Evolutionary conservation across 2,113 vertebrate genomes (phyloP).

Genomic region (western clawed frog (Xenopus tropicalis)): UCB_Xtro_10.0 CM004447.2:111938001-111938500

Average conservation of each 20-base stretch:
- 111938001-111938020: no score
- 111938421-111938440: no score
- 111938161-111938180: constrained; percentile 94
- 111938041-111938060: constrained; percentile 62
- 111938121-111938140: constrained; percentile 99
- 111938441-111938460: constrained; percentile 96
- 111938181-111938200: constrained; percentile 87
- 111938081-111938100: constrained; percentile 93
- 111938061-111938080: constrained; percentile 83
- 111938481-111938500: constrained; percentile 97
- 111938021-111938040: no score
- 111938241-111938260: background rate
- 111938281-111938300: background rate
- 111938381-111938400: no score
- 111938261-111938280: constrained; percentile 5
- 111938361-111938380: no score
- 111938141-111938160: constrained; percentile 96
- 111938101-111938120: constrained; percentile 97
- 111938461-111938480: constrained; percentile 97
- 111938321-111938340: no score
- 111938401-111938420: no score
- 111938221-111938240: constrained; percentile 10
- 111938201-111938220: background rate
- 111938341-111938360: no score
- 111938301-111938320: no score